Conservation (phyloP, 2,797 vertebrate genomes). For the Tokudaia muenninki region DNA sequence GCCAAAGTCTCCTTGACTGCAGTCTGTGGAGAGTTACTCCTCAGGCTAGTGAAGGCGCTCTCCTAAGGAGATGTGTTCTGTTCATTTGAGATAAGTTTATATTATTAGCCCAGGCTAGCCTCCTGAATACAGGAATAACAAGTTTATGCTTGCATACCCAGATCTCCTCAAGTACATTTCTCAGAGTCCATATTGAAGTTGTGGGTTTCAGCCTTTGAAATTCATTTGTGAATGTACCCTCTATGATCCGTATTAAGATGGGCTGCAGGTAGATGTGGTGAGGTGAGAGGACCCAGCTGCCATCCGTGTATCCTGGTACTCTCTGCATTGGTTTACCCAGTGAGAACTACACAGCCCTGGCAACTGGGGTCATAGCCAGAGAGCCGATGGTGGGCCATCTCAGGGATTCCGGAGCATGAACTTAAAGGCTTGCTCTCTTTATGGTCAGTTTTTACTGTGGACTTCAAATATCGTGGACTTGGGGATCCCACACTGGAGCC, state of each 20-base stretch:
- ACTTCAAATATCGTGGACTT: not conserved
- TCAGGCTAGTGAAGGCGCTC: not conserved
- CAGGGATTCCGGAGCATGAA: not conserved
- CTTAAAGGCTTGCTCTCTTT: not conserved
- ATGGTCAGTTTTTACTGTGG: not conserved
- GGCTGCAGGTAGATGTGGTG: not conserved
- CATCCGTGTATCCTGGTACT: not conserved
- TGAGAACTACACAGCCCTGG: not conserved
- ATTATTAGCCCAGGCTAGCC: not conserved
- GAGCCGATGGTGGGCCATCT: not conserved
- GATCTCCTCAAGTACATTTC: not conserved
- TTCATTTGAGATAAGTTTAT: not conserved
- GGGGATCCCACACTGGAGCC: not conserved
- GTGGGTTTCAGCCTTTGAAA: not conserved
- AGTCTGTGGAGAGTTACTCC: not conserved
- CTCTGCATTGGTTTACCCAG: rapidly evolving
- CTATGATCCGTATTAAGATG: not conserved
- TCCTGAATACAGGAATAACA: not conserved
- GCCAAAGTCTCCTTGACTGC: not conserved
- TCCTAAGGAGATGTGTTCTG: not conserved
- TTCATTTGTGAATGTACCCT: not conserved
- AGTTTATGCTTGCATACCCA: not conserved
- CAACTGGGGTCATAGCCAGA: not conserved
- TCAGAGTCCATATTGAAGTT: not conserved
- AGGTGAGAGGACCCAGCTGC: not conserved